These are phyloP conservation scores for Argyresthia albistria DNA, from an alignment of 2,888 invertebrate genomes.

Conservation along the genomic window DNA sequence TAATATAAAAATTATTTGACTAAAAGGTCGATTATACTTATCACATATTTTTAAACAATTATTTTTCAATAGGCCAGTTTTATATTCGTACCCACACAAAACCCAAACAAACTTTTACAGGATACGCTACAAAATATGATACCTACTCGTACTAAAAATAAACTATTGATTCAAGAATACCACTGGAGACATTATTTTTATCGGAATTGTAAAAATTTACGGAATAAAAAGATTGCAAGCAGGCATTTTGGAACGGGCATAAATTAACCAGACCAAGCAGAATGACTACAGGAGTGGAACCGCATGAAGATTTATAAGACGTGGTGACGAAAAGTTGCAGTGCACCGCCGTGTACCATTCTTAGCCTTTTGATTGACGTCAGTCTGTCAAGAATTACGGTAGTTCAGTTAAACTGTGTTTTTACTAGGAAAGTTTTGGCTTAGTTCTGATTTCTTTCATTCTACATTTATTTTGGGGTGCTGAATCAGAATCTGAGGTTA, in stretches of 20 bases:
- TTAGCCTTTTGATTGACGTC: constrained; percentile 16
- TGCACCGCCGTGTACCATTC: constrained; percentile 14
- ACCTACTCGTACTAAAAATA: neutral
- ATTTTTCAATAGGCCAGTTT: too few relatives aligned
- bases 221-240: constrained; percentile 10
- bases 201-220: constrained; percentile 4
- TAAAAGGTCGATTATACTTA: too few relatives aligned
- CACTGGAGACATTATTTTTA: neutral
- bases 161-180: neutral
- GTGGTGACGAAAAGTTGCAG: constrained; percentile 16
- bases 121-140: neutral
- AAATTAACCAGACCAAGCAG: constrained; percentile 19
- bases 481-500: too few relatives aligned
- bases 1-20: neutral
- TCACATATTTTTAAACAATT: too few relatives aligned
- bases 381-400: neutral
- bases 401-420: too few relatives aligned
- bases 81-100: too few relatives aligned
- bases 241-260: constrained; percentile 21
- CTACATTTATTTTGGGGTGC: too few relatives aligned
- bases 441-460: too few relatives aligned
- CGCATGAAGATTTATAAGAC: constrained; percentile 27
- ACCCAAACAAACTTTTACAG: neutral
- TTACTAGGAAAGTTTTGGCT: too few relatives aligned
- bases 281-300: constrained; percentile 14